Evolutionary conservation across 2,113 vertebrate species (phyloP).

Genomic region (Centrocercus urophasianus): DNA sequence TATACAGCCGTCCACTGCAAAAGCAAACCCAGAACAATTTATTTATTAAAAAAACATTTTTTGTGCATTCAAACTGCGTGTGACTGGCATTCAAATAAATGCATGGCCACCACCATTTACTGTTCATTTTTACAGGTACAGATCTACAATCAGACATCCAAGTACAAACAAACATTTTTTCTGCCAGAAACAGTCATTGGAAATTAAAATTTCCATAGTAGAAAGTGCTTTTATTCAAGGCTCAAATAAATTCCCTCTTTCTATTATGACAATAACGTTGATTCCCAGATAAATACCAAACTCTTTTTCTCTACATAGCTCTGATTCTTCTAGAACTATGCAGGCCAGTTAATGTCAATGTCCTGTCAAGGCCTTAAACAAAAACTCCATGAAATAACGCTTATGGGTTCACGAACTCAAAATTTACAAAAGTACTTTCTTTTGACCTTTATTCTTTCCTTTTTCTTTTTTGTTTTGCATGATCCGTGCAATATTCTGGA

Average conservation of each 20-base stretch:
- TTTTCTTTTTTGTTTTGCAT: neutral
- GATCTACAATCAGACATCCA: neutral
- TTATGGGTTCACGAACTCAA: neutral
- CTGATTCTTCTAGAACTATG: neutral
- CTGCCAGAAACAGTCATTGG: neutral
- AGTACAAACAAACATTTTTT: neutral
- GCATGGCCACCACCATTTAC: accelerated
- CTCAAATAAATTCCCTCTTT: neutral
- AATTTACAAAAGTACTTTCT: neutral
- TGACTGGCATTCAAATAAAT: neutral
- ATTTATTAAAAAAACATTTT: neutral
- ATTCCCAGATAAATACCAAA: neutral
- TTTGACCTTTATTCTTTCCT: neutral
- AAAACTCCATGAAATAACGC: neutral
- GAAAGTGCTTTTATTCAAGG: neutral
- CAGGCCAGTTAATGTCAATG: neutral
- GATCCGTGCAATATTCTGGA: constrained; percentile 9
- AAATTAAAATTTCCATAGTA: neutral
- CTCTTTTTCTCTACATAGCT: neutral
- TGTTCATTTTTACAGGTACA: neutral
- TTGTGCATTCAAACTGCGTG: neutral
- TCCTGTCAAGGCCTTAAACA: neutral
- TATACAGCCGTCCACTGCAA: constrained; percentile 96
- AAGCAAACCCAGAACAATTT: neutral
- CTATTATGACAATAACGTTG: neutral